Base-by-base conservation (phyloP, 2,888 invertebrate genomes). In the Tenthredo livida region DNA sequence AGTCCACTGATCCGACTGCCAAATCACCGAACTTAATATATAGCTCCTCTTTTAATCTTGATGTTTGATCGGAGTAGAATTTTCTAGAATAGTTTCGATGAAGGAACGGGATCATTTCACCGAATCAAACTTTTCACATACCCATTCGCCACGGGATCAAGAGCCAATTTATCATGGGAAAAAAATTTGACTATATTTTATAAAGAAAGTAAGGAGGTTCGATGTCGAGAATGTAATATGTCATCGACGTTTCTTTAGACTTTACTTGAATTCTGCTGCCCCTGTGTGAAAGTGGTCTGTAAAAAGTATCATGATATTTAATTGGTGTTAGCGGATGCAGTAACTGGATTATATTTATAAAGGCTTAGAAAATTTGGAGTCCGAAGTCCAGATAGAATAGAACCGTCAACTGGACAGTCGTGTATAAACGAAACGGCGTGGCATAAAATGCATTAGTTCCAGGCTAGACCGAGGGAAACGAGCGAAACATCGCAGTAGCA, bases 401-500 rank as follows among this genome's bases (percentile, higher is more conserved):
- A 77, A 47, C 29, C 77, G 77, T 77, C 77, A 77, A 33, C 37
- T 9, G 77, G 73, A 73, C 73, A 73, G 43, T 73, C 73, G 73
- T 73, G 40, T 73, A 73, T 73, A 73, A 73, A 73, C 73, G 73
- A 43, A 73, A 73, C 73, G 43, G 21, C 21, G 43, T n/a, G 73
- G 73, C 21, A 73, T 40, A 43, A 73, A 43, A 43, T 73, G 40
- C 40, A 73, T 73, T 73, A 40, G 73, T 73, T 73, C 73, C 73
- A 73, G 40, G 9, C n/a, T 40, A 21, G 40, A 21, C 21, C 40
- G 40, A 43, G 73, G 40, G 73, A 73, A 73, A 73, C 73, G 12
- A 73, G 43, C 43, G 73, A 73, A 73, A 43, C 73, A 73, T 17
- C 17, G 17, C 17, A 67, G 67, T 17, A 25, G 12, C 12, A 61